Base-by-base conservation (phyloP, 2,113 vertebrate genomes). In the Oostethus manadensis region DNA sequence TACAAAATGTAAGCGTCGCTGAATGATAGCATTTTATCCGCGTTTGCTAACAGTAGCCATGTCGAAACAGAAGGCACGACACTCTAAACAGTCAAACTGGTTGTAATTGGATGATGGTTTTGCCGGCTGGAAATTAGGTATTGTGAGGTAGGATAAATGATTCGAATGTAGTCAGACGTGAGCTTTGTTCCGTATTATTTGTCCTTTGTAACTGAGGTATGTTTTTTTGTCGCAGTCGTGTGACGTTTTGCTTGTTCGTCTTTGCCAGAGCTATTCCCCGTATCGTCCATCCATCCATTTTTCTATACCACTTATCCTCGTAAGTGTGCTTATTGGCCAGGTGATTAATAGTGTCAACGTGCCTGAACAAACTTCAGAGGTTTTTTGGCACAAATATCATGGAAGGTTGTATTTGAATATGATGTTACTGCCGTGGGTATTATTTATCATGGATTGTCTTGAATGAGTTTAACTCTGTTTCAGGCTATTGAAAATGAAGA, bases 401-500 rank as follows among this genome's bases (percentile, higher is more conserved):
- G 13, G 4, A 42, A 11, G 2, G 38, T 42, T 42, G 38, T 2
- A 42, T 13, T 42, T 42, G 3, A 42, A 42, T 42, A 42, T 42
- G 38, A 3, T 42, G 38, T 42, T 14, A 42, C 13, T 42, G 20
- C 11, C 9, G 17, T 48, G 50, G 6, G 17, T 55, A 9, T 47
- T 8, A 33, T 14, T 3, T 33, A 8, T 42, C 38, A 3, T 42
- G 17, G 8, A 17, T 42, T 8, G 13, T 16, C 3, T 38, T 40
- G 51, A 38, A 33, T 14, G 11, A 11, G 18, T 42, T 60, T 51
- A 16, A 43, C 13, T 26, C 8, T 57, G 79, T 83, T 53, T 85
- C 47, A 81, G 97, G 96, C 94, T 66, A 87, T 99, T 86, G 93
- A 98, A 86, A 93, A 96, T 77, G 97, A 98, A 92, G 94, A 94